Evolutionary conservation across 1,140 invertebrate species (phyloP).

Genomic region (Aricia agestis): DNA sequence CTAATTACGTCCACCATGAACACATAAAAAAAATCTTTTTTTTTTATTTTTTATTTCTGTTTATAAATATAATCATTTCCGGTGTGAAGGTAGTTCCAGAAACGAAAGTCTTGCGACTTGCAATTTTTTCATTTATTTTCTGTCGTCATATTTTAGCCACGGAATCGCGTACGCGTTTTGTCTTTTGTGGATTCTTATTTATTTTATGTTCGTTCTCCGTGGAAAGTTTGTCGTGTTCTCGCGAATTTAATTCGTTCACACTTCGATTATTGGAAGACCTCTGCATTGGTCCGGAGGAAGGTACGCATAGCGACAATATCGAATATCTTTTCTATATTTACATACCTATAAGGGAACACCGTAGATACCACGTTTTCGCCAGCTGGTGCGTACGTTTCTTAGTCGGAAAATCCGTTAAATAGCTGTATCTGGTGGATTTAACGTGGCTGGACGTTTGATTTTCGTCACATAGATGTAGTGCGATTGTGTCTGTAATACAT

Average conservation of each 20-base stretch:
- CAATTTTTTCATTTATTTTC: conserved; percentile 73
- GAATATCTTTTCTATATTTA: conserved; percentile 69
- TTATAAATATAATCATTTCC: conserved; percentile 62
- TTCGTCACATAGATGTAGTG: conserved; percentile 16
- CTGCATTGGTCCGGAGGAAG: conserved; percentile 63
- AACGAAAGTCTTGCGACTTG: conserved; percentile 66
- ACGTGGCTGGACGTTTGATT: conserved; percentile 20
- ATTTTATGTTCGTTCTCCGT: conserved; percentile 61
- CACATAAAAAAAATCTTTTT: not conserved
- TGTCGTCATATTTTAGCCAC: conserved; percentile 68
- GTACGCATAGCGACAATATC: conserved; percentile 61
- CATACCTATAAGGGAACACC: conserved; percentile 59
- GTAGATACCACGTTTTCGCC: conserved; percentile 71
- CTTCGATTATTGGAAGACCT: conserved; percentile 41
- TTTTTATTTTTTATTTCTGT: not conserved
- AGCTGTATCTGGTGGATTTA: conserved; percentile 34
- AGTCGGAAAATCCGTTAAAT: conserved; percentile 50
- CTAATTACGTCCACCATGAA: not conserved
- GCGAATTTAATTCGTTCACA: conserved; percentile 31
- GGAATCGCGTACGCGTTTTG: conserved; percentile 59
- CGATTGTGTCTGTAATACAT: conserved; percentile 35
- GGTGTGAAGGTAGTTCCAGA: conserved; percentile 70
- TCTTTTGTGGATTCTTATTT: conserved; percentile 61
- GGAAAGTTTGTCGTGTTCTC: conserved; percentile 45
- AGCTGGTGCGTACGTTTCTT: conserved; percentile 68